Evolutionary conservation across 1,140 invertebrate species (phyloP), one percentile per base, ranked within the genome.

Genomic region (Drosophila sucinea): DNA sequence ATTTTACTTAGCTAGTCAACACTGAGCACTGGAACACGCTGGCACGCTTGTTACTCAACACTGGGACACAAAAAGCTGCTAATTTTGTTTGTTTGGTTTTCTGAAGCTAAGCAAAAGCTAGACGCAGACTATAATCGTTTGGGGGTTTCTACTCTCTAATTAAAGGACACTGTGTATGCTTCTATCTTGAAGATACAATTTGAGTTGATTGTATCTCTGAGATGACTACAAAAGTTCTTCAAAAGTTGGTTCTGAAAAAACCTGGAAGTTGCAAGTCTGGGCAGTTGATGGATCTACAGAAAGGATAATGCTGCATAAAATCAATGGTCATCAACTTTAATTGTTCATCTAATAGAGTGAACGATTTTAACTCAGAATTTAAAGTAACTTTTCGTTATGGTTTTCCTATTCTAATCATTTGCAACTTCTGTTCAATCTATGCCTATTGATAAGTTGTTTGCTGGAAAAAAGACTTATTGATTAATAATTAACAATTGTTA

Each of bases 241-340:
- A 17, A 54, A 58, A 62, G 41, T 76, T 44, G 70, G 27, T 61
- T 64, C 71, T 82, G 82, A 87, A 87, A 90, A 90, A 90, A 84
- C 81, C 75, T 84, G 66, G 87, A 91, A 91, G 90, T 70, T 90
- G 82, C 90, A 91, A 91, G 90, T 91, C 90, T 91, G 90, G 90
- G 85, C 90, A 91, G 85, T 81, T 91, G 90, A 91, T 91, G 90
- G 90, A 91, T 78, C 60, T 91, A 91, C 85, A 91, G 73, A 77
- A 70, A 57, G 70, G 17, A 17, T 17, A 17, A 17, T 17, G 17
- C 17, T 17, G 17, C 17, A 38, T 17, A 6, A 1, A 27, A 33
- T 33, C 40, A 17, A 17, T 17, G 17, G 17, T 17, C 17, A 17
- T 17, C 17, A 17, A 17, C 17, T 17, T 17, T 17, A 17, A 17